A percentile compares a stretch with the other conserved stretches of the same genome.
Evolutionary conservation across 2,797 vertebrate species (phyloP).

Genomic region (Rallus crepitans): DNA sequence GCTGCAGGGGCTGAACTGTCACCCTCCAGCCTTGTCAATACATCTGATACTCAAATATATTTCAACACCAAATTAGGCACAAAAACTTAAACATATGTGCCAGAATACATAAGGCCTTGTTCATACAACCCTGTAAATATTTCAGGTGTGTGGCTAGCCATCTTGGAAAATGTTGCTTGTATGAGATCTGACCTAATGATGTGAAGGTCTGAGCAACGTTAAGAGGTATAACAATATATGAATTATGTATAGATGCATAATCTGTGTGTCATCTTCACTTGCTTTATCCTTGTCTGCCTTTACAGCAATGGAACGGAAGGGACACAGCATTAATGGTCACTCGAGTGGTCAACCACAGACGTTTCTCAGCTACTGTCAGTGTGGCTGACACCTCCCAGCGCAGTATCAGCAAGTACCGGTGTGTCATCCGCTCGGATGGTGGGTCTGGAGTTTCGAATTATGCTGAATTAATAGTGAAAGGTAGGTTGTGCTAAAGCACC

Average conservation of each 20-base stretch:
- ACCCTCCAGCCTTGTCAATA: not conserved
- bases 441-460: slow-evolving; percentile 97
- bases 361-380: slow-evolving; percentile 93
- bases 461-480: slow-evolving; percentile 93
- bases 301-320: slow-evolving; percentile 94
- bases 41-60: not conserved
- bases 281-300: not conserved
- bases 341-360: slow-evolving; percentile 93
- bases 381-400: slow-evolving; percentile 93
- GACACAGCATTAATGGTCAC: slow-evolving; percentile 96
- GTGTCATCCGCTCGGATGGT: slow-evolving; percentile 93
- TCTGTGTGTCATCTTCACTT: not conserved
- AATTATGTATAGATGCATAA: rapidly evolving
- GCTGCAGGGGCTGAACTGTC: not conserved
- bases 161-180: not conserved
- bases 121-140: not conserved
- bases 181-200: rapidly evolving
- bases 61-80: not conserved
- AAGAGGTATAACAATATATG: rapidly evolving
- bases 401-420: slow-evolving; percentile 94
- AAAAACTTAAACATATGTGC: not conserved
- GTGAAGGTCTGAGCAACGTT: rapidly evolving
- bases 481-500: slow-evolving; percentile 75
- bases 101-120: not conserved
- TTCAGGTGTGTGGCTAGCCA: not conserved